Base-by-base conservation (phyloP, 2,113 vertebrate genomes). In the Hymenochirus boettgeri region DNA sequence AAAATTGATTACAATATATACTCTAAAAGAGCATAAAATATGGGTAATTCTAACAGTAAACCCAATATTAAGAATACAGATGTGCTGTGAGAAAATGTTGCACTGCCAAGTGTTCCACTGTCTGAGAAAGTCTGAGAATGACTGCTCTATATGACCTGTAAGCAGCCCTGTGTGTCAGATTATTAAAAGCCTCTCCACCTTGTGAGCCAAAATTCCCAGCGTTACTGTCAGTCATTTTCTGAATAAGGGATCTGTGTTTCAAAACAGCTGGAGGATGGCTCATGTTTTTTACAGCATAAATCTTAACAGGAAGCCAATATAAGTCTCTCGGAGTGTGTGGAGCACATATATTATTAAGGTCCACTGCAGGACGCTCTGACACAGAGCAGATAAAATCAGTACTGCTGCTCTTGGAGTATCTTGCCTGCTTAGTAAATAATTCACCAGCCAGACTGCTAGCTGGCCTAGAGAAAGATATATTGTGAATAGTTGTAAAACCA, bases 381-480 rank as follows among this genome's bases (percentile, higher is more conserved):
- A 42, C 17, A n/a, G 5, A 42, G 17, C n/a, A 17, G 39, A 3
- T 42, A 42, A 42, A 42, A 42, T 42, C 39, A n/a, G 39, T 42
- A 42, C n/a, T n/a, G 39, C n/a, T 42, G 39, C n/a, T 42, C 39
- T 42, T 42, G 39, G 39, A 42, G 39, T n/a, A 17, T 42, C 39
- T 42, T 42, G 39, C 13, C n/a, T 42, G 4, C 39, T n/a, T 42
- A 42, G 39, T 42, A 42, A 42, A 42, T 42, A 42, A 42, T 42
- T 42, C 39, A 42, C 39, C 13, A 42, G 39, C 13, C 39, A 42
- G 39, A 42, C n/a, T 42, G 39, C 39, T 42, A n/a, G 39, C 7
- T 7, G 7, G 11, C 39, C 17, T 42, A 42, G 39, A 42, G 13
- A 42, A 42, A 17, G 39, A 42, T 42, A 17, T 42, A 42, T 42